Base-by-base conservation (phyloP, 2,888 invertebrate genomes). In the Homarus gammarus region DNA sequence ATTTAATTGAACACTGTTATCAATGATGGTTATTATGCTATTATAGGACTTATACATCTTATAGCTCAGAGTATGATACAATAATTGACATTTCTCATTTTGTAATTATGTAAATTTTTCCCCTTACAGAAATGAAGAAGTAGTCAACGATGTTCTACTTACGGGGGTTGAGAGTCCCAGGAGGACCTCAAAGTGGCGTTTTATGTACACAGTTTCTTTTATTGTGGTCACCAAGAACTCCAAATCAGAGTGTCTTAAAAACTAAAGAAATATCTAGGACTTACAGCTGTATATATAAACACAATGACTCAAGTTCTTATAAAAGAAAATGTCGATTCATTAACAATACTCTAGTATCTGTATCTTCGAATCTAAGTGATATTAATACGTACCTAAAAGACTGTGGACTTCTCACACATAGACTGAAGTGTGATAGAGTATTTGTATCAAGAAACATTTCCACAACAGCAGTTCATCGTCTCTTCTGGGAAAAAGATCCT, bases 401-500 rank as follows among this genome's bases (percentile, higher is more conserved):
- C 15, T 6, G 18, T 22, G 36, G 15, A 36, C 73, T 36, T 36
- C 18, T 73, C 5, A 5, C 3, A 8, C 12, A n/a, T 38, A 22
- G 15, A 1, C 1, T 6, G 22, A 8, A 36, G 6, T 40, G 56
- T 10, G 56, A 56, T 79, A 51, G 12, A 51, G 56, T 22, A 79
- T 27, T 51, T n/a, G 8, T 36, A 79, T 40, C 49, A 61, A 86
- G 86, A 49, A 49, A 27, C n/a, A 70, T 86, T 51, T 44, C 56
- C 0, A 56, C 70, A 15, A 77, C 88, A 78, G 27, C 84, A 8
- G 31, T 33, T 33, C 51, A 40, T 5, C 68, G 70, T 15, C n/a
- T 88, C 68, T 88, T 88, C 40, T 88, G 88, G 88, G 88, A 88
- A 38, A 83, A 40, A 27, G 88, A 88, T n/a, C 83, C 68, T 15